These are phyloP conservation scores for Limnephilus marmoratus DNA, from an alignment of 2,888 invertebrate species.

Conservation along the genomic window DNA sequence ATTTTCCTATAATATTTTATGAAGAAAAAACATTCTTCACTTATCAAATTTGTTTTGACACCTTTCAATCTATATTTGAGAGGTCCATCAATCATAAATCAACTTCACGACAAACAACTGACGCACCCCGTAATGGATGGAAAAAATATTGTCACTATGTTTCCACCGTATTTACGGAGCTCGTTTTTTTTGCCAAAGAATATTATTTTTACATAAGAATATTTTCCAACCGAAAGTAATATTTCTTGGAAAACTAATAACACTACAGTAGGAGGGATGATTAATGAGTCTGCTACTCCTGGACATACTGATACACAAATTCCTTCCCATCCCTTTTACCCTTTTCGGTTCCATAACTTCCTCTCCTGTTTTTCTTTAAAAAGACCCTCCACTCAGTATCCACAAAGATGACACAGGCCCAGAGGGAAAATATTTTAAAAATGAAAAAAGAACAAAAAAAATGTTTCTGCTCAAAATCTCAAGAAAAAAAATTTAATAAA, in stretches of 20 bases:
- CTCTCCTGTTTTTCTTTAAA: too few species aligned
- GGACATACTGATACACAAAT: too few species aligned
- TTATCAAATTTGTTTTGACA: not conserved
- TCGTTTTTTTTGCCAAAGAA: not conserved
- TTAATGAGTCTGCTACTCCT: too few species aligned
- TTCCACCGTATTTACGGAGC: not conserved
- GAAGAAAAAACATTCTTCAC: not conserved
- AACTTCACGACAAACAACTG: not conserved
- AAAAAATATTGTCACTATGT: not conserved
- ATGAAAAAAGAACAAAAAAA: too few species aligned
- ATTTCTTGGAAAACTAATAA: not conserved
- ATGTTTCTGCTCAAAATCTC: too few species aligned
- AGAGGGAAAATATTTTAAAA: too few species aligned
- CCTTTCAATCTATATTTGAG: not conserved
- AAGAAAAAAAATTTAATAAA: too few species aligned
- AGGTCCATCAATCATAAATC: not conserved
- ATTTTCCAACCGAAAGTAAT: not conserved
- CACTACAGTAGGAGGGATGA: too few species aligned
- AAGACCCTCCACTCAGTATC: too few species aligned
- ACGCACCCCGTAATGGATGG: not conserved
- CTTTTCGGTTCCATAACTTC: too few species aligned
- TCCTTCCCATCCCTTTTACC: too few species aligned
- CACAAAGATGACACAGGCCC: too few species aligned
- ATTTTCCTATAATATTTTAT: not conserved
- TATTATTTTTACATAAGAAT: not conserved